Percentiles rank a stretch among this genome's conserved stretches.
These are phyloP conservation scores for Microcebus tavaratra DNA, from an alignment of 2,113 vertebrate species.

Conservation along the genomic window DNA sequence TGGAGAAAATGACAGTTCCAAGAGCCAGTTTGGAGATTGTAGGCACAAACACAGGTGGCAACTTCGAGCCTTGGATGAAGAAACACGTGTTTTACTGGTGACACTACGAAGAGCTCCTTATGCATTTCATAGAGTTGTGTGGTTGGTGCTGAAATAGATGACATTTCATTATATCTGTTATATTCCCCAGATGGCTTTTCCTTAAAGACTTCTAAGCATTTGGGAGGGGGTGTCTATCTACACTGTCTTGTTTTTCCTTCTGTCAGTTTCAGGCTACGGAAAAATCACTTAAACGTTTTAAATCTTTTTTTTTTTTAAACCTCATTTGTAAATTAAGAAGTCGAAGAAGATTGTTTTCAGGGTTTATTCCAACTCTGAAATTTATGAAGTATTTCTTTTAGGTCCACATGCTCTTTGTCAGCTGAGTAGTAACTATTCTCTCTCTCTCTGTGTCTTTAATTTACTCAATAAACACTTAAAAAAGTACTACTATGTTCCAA, in stretches of 20 bases:
- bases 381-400: not conserved
- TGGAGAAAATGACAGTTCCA: not conserved
- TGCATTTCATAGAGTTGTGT: not conserved
- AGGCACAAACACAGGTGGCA: not conserved
- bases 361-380: not conserved
- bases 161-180: not conserved
- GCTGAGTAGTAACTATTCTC: not conserved
- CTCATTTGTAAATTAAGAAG: not conserved
- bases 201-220: not conserved
- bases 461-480: not conserved
- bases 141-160: not conserved
- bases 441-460: not conserved
- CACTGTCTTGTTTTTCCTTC: not conserved
- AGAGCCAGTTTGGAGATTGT: not conserved
- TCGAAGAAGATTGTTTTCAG: slow-evolving; percentile 4
- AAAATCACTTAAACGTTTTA: not conserved
- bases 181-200: not conserved
- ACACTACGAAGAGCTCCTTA: not conserved
- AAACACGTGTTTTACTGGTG: not conserved
- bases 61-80: not conserved
- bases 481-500: not conserved
- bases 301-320: not conserved
- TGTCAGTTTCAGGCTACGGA: not conserved
- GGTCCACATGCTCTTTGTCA: not conserved
- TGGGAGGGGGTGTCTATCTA: not conserved